Evolutionary conservation across 2,888 invertebrate species (phyloP).

Genomic region (Neoaliturus tenellus): DNA sequence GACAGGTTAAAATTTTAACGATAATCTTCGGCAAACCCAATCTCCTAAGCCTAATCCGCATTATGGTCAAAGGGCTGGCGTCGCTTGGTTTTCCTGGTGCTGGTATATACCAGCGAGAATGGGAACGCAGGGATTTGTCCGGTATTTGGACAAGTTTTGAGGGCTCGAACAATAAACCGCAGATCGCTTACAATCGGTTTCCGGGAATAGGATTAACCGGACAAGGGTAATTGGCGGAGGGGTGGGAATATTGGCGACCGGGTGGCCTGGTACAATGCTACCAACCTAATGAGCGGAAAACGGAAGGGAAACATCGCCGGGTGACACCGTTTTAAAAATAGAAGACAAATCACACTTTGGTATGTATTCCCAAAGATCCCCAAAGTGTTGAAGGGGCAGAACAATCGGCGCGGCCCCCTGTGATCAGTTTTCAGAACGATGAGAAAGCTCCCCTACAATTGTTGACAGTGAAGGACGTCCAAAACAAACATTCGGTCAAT

Average conservation of each 20-base stretch:
- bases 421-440: neutral
- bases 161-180: neutral
- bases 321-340: constrained; percentile 14
- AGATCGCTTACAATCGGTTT: constrained; percentile 9
- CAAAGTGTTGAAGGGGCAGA: neutral
- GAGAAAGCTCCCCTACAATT: neutral
- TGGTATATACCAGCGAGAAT: neutral
- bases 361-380: neutral
- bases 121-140: neutral
- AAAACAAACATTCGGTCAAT: too few species aligned
- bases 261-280: neutral
- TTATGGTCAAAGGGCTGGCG: neutral
- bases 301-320: neutral
- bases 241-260: neutral
- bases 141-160: constrained; percentile 4
- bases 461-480: too few species aligned
- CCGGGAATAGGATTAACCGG: neutral
- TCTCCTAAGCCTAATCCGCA: neutral
- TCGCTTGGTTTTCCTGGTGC: neutral
- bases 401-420: neutral
- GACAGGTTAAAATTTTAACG: neutral
- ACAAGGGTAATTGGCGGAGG: neutral
- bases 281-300: neutral
- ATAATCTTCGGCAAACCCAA: neutral
- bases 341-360: neutral